Percentiles rank a stretch among this genome's conserved stretches.
Evolutionary conservation across 2,113 vertebrate species (phyloP).

Genomic region (Elephantulus edwardii): DNA sequence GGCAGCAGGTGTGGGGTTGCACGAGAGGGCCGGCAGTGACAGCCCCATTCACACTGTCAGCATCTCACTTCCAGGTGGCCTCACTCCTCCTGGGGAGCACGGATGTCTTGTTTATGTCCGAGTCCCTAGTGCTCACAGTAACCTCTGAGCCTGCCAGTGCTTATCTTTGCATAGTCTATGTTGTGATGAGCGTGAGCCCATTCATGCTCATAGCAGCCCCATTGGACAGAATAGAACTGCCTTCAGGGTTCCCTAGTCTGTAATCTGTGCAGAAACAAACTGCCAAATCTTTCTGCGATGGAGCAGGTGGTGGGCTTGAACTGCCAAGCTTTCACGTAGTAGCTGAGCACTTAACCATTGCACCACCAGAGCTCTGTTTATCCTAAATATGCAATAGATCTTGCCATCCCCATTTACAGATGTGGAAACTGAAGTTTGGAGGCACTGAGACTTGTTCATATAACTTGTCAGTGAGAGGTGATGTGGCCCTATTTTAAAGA

Average conservation of each 20-base stretch:
- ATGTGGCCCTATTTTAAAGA: background rate
- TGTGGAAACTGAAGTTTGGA: background rate
- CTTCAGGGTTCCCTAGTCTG: background rate
- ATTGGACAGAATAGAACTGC: background rate
- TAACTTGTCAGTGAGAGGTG: background rate
- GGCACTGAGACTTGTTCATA: background rate
- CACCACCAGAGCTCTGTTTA: background rate
- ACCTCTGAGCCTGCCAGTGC: background rate
- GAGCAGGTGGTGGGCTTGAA: background rate
- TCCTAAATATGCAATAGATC: background rate
- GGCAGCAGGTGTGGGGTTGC: too few species aligned
- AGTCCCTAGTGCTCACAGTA: background rate
- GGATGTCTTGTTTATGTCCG: background rate
- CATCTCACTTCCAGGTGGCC: background rate
- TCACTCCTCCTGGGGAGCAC: background rate
- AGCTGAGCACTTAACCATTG: too few species aligned
- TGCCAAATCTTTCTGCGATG: background rate
- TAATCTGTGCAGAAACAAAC: background rate
- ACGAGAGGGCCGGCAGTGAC: too few species aligned
- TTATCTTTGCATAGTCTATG: background rate
- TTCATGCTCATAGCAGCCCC: background rate
- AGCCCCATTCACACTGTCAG: background rate
- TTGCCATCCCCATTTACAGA: background rate
- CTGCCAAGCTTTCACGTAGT: background rate
- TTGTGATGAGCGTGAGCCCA: background rate